phyloP scores from a whole-genome alignment of 1,140 invertebrate genomes.

The Drosophila navojoa region DNA sequence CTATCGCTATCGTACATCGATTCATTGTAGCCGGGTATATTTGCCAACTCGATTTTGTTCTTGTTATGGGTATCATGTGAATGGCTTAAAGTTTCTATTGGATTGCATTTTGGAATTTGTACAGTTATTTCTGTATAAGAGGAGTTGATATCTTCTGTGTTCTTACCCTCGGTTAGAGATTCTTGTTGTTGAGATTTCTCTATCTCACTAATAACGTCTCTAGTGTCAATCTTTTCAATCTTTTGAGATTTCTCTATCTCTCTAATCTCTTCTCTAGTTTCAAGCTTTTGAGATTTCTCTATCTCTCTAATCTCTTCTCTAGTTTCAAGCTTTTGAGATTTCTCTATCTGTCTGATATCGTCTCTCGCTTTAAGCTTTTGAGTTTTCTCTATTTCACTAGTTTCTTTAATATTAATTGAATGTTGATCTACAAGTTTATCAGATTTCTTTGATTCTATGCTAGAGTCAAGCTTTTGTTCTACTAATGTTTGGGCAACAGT shows the following conservation, averaged over 20 bases:
- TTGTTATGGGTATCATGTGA: slow-evolving; percentile 48
- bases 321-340: too few species aligned
- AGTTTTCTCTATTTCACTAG: too few species aligned
- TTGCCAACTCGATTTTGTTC: slow-evolving; percentile 65
- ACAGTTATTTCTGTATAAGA: slow-evolving; percentile 15
- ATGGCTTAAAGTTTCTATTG: slow-evolving; percentile 38
- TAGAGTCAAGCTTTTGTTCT: not conserved
- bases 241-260: not conserved
- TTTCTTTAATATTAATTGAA: too few species aligned
- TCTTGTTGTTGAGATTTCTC: slow-evolving; percentile 33
- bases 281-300: too few species aligned
- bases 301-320: too few species aligned
- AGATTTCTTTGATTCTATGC: too few species aligned
- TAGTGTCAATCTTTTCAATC: not conserved
- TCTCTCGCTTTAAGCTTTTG: not conserved
- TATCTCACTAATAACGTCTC: slow-evolving; percentile 12
- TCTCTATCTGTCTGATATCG: too few species aligned
- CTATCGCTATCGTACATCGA: slow-evolving; percentile 66
- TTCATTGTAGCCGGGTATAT: slow-evolving; percentile 73
- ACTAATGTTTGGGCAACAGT: too few species aligned
- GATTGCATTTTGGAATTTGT: slow-evolving; percentile 52
- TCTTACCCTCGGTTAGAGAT: slow-evolving; percentile 61
- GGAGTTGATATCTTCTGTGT: slow-evolving; percentile 46
- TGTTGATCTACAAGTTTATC: too few species aligned
- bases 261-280: too few species aligned